These are phyloP conservation scores for Gulo gulo DNA, from an alignment of 2,113 vertebrate species.

Conservation along the genomic window DNA sequence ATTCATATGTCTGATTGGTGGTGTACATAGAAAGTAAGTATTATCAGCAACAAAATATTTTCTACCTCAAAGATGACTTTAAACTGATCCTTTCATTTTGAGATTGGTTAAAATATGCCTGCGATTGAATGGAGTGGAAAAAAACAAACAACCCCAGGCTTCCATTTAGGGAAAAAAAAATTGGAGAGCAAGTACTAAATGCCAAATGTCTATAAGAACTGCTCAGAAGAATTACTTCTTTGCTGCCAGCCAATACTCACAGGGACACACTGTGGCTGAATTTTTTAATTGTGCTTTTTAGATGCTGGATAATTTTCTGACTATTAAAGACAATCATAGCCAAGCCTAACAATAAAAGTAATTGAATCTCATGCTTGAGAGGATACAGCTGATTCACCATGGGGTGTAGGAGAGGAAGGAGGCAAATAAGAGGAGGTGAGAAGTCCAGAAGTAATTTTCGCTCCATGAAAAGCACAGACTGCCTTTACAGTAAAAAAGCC, in stretches of 20 bases:
- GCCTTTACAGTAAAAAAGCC: not conserved
- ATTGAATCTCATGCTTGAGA: conserved; percentile 49
- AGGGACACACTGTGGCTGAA: not conserved
- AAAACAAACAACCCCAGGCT: not conserved
- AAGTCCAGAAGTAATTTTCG: conserved; percentile 24
- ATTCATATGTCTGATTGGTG: not conserved
- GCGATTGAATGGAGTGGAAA: not conserved
- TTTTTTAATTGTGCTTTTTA: conserved; percentile 54
- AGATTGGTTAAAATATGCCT: not conserved
- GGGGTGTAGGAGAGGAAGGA: not conserved
- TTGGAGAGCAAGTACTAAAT: not conserved
- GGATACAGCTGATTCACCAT: conserved; percentile 29
- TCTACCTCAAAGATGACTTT: conserved; percentile 3
- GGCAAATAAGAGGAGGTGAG: not conserved
- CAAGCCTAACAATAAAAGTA: conserved; percentile 61
- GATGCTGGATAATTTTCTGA: conserved; percentile 60
- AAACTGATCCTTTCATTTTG: conserved; percentile 4
- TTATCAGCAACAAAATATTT: conserved; percentile 6
- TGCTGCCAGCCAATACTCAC: conserved; percentile 36
- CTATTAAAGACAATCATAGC: conserved; percentile 56
- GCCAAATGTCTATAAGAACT: not conserved
- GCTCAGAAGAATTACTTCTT: conserved; percentile 27
- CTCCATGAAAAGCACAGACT: not conserved
- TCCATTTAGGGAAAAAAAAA: conserved; percentile 42
- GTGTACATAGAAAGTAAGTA: not conserved